A percentile compares a stretch with the other conserved stretches of the same genome.
Conservation (phyloP, 1,140 invertebrate genomes). For the Apis dorsata region DNA sequence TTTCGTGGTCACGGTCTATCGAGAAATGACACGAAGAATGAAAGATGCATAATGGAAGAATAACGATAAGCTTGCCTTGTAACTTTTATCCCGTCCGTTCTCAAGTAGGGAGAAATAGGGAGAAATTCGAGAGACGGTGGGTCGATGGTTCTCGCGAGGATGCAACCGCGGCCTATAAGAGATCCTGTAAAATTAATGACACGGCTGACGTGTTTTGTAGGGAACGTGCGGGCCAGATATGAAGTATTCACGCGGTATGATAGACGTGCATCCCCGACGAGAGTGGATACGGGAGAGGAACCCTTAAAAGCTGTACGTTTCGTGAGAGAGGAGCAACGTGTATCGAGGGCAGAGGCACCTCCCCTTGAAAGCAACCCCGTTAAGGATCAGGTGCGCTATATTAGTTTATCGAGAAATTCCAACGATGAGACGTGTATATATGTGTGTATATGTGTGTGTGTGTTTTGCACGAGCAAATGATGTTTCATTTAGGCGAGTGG, state of each 20-base stretch:
- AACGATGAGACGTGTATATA: neutral
- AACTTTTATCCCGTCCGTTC: slow-evolving; percentile 31
- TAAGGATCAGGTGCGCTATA: slow-evolving; percentile 55
- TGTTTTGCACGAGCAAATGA: neutral
- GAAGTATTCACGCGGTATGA: slow-evolving; percentile 59
- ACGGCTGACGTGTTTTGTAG: slow-evolving; percentile 30
- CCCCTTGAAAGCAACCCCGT: slow-evolving; percentile 35
- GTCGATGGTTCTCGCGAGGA: slow-evolving; percentile 36
- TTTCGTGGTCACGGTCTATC: neutral
- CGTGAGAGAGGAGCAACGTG: neutral
- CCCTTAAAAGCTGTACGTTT: slow-evolving; percentile 59
- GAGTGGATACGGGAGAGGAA: slow-evolving; percentile 41
- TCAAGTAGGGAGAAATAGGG: neutral
- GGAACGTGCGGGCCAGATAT: slow-evolving; percentile 41
- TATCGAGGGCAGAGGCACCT: slow-evolving; percentile 52
- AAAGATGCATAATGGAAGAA: slow-evolving; percentile 8
- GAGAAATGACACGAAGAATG: neutral
- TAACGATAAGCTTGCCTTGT: neutral
- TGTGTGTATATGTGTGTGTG: neutral
- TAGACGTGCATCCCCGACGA: slow-evolving; percentile 54
- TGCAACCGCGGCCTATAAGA: slow-evolving; percentile 48
- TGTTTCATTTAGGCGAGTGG: slow-evolving; percentile 21
- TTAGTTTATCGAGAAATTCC: slow-evolving; percentile 58
- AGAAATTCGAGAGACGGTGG: slow-evolving; percentile 20
- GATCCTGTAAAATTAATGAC: slow-evolving; percentile 63